Evolutionary conservation across 1,140 invertebrate genomes (phyloP), one percentile per base, ranked within the genome.

Genomic region (Conus betulinus): DNA sequence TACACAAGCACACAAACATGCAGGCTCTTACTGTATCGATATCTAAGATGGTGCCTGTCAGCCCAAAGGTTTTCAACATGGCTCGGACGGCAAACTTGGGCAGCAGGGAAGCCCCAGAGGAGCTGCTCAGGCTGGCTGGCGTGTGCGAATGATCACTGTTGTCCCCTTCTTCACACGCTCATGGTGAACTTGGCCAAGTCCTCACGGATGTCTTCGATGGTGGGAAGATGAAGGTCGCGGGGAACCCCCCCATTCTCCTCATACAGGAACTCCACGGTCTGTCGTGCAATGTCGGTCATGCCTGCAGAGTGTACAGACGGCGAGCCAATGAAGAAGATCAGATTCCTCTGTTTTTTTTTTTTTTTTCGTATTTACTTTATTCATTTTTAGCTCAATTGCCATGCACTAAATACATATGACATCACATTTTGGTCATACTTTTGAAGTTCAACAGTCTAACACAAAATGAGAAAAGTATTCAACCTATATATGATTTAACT

Each of bases 181-280:
- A 84, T 94, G 13, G 94, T 95, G 87, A 95, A 95, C 89, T 94
- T 95, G 23, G 94, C 93, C 25, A 94, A 87, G 85, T 95, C 95
- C 86, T 95, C 94, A 67, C 95, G 95, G 71, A 96, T 95, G 88
- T 96, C 95, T 23, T 95, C 95, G 84, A 95, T 93, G 25, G 95
- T 95, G 10, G 95, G 95, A 60, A 96, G 93, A 87, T 95, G 94
- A 76, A 96, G 93, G 88, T 96, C 95, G 23, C 94, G 90, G 13
- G 95, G 95, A 53, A 96, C 94, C 3, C 95, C 95, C 20, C 95
- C 95, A 91, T 95, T 95, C 87, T 96, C 95, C 90, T 96, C 95
- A 92, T 96, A 96, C 5, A 96, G 91, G 90, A 95, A 95, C 87
- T 96, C 95, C 3, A 96, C 95, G 23, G 95, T 96, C 92, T 96